These are phyloP conservation scores for Alosa alosa DNA, from an alignment of 2,113 vertebrate species.

Conservation along the genomic window DNA sequence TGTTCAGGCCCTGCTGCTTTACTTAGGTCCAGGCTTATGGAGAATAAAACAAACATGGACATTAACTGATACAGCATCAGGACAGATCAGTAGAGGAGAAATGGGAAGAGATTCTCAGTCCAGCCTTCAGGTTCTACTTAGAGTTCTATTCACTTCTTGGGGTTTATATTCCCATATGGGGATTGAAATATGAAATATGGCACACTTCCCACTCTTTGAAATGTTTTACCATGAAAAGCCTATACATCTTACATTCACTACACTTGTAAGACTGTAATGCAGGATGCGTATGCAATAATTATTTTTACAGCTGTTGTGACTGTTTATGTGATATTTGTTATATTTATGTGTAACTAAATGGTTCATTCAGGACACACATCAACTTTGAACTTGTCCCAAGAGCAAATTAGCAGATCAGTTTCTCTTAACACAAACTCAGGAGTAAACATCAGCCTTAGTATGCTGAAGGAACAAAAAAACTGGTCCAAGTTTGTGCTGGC, in stretches of 20 bases:
- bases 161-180: too few relatives aligned
- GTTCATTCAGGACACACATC: background rate
- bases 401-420: background rate
- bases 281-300: too few relatives aligned
- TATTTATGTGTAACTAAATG: too few relatives aligned
- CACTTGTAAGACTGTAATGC: too few relatives aligned
- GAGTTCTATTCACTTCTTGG: too few relatives aligned
- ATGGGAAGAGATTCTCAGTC: background rate
- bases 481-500: background rate
- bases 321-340: too few relatives aligned
- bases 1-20: background rate
- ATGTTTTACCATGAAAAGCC: background rate
- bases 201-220: background rate
- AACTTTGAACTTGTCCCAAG: background rate
- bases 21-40: background rate
- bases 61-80: background rate
- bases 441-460: background rate
- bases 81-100: background rate
- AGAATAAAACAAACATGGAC: background rate
- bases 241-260: background rate
- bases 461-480: background rate
- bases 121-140: background rate
- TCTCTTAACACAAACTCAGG: background rate
- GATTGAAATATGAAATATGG: too few relatives aligned
- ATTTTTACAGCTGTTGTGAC: too few relatives aligned